Evolutionary conservation across 2,797 vertebrate genomes (phyloP).

Genomic region (Enteromius argenteus): DNA sequence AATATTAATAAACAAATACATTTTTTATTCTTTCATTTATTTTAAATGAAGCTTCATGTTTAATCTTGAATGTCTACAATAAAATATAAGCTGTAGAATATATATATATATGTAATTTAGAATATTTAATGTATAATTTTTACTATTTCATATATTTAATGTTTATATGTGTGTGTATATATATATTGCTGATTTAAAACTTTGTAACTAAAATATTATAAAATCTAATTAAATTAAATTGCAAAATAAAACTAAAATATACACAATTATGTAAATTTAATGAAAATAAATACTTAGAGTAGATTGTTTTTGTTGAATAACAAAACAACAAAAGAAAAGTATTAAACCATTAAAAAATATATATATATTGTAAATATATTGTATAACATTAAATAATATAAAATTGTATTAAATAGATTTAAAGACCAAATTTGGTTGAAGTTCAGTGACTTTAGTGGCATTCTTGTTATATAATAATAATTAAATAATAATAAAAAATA

Average conservation of each 20-base stretch:
- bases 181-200: background rate
- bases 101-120: no score
- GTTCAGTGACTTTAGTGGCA: background rate
- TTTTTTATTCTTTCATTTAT: background rate
- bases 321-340: background rate
- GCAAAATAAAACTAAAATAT: background rate
- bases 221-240: background rate
- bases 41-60: background rate
- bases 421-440: background rate
- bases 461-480: background rate
- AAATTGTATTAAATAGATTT: background rate
- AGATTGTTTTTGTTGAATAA: background rate
- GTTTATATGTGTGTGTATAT: background rate
- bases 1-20: background rate
- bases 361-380: background rate
- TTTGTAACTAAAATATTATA: background rate
- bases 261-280: background rate
- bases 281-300: background rate
- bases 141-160: no score
- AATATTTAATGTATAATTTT: no score
- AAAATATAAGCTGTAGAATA: background rate
- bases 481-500: background rate
- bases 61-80: background rate
- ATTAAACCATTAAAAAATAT: background rate
- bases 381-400: background rate